These are phyloP conservation scores for Mesembrinibis cayennensis DNA, from an alignment of 2,113 vertebrate genomes.

Conservation along the genomic window DNA sequence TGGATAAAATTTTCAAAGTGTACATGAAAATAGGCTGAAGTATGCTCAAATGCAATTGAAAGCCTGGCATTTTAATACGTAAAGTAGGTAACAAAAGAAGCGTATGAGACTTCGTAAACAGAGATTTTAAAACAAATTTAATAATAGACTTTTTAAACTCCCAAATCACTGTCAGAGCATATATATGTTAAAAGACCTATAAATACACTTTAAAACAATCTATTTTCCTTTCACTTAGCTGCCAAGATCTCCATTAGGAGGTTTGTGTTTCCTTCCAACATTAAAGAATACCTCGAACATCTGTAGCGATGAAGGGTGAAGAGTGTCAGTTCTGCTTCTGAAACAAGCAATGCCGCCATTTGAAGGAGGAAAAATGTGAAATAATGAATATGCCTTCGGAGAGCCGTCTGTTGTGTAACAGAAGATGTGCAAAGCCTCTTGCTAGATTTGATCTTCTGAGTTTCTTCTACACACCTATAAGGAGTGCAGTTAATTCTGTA, in stretches of 20 bases:
- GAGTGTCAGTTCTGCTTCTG: constrained; percentile 30
- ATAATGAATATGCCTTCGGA: not conserved
- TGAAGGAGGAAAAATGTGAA: constrained; percentile 21
- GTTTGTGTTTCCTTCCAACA: constrained; percentile 54
- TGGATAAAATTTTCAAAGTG: not conserved
- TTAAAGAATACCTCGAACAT: constrained; percentile 57
- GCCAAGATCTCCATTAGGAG: constrained; percentile 66
- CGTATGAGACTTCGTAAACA: not conserved
- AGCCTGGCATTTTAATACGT: not conserved
- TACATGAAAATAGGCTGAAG: not conserved
- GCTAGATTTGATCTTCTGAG: not conserved
- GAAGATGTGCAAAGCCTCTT: not conserved
- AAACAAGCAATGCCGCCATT: constrained; percentile 6
- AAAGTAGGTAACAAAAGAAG: not conserved
- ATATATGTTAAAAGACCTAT: constrained; percentile 57
- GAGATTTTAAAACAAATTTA: constrained; percentile 40
- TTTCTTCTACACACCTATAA: not conserved
- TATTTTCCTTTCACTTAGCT: constrained; percentile 56
- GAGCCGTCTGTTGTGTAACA: not conserved
- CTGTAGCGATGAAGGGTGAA: not conserved
- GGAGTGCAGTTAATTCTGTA: not conserved
- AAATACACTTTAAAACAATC: constrained; percentile 58
- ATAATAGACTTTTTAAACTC: constrained; percentile 47
- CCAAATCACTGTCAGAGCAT: constrained; percentile 42
- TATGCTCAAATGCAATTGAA: not conserved